Evolutionary conservation across 2,888 invertebrate genomes (phyloP), one percentile per base, ranked within the genome.

Genomic region (Phyllotreta striolata): DNA sequence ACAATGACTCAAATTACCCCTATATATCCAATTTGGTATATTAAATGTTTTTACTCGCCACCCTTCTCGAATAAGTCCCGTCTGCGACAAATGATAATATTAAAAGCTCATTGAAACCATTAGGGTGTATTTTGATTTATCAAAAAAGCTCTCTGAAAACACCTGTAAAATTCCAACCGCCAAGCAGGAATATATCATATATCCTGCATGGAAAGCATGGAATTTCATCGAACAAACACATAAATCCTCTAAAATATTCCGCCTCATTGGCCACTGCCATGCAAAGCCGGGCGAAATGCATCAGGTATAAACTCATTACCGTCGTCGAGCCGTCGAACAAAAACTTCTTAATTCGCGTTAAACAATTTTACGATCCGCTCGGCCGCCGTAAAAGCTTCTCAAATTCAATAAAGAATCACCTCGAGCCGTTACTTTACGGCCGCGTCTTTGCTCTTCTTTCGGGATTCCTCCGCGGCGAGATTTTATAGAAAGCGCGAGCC

Each of bases 1-100:
- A 55, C 55, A 39, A 55, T 55, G 41, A 55, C 8, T 41, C 6
- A 35, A 55, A 55, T 55, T 55, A 55, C 55, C 55, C 55, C 40
- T 40, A 55, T 55, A 4, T 24, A 41, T 9, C n/a, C 41, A 41
- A 41, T 41, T 41, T 41, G 41, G 41, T 41, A 10, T 41, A 10
- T 9, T 41, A n/a, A 41, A 41, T 24, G 51, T 35, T 13, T 37
- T 51, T 24, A 51, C 34, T 51, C 37, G 34, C 10, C 51, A 51
- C 51, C 51, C 51, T 51, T 51, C n/a, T 34, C 24, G 24, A 51
- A 51, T 37, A 12, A 9, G 35, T 12, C 8, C n/a, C 37, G 51
- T 24, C 10, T 35, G 51, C 8, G 37, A 37, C 34, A 6, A 37
- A 51, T 24, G 35, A 24, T 24, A 24, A 24, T 24, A 24, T 24